These are phyloP conservation scores for Monochamus alternatus DNA, from an alignment of 2,888 invertebrate species.

Conservation along the genomic window DNA sequence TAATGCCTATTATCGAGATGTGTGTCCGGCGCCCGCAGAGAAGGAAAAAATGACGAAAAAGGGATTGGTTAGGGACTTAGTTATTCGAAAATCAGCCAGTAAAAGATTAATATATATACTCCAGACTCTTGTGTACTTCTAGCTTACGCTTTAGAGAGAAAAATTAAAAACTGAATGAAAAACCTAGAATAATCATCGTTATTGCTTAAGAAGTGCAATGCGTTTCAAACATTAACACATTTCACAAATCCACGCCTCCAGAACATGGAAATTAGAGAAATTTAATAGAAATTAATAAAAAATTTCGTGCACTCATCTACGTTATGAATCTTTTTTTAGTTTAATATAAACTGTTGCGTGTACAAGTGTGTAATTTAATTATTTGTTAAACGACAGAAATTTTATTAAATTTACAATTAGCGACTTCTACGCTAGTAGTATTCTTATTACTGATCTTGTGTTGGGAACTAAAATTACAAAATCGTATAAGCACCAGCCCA, in stretches of 20 bases:
- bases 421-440: slow-evolving; percentile 60
- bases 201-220: slow-evolving; percentile 66
- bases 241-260: slow-evolving; percentile 50
- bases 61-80: slow-evolving; percentile 47
- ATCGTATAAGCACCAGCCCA: slow-evolving; percentile 42
- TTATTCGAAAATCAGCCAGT: slow-evolving; percentile 46
- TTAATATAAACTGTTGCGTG: slow-evolving; percentile 55
- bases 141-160: slow-evolving; percentile 67
- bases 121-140: slow-evolving; percentile 59
- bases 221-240: slow-evolving; percentile 51
- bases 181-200: slow-evolving; percentile 63
- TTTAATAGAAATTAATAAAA: slow-evolving; percentile 47
- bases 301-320: slow-evolving; percentile 59
- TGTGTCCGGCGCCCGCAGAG: slow-evolving; percentile 22
- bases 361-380: slow-evolving; percentile 57
- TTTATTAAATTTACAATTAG: slow-evolving; percentile 53
- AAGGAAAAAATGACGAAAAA: slow-evolving; percentile 31
- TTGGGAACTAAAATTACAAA: slow-evolving; percentile 39
- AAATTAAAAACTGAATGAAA: slow-evolving; percentile 61
- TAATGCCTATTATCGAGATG: slow-evolving; percentile 20
- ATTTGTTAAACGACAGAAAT: slow-evolving; percentile 54
- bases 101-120: slow-evolving; percentile 48
- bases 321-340: slow-evolving; percentile 56
- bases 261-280: slow-evolving; percentile 49
- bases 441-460: slow-evolving; percentile 44